These are phyloP conservation scores for Hippopotamus amphibius DNA, from an alignment of 2,113 vertebrate genomes.

Conservation along the genomic window DNA sequence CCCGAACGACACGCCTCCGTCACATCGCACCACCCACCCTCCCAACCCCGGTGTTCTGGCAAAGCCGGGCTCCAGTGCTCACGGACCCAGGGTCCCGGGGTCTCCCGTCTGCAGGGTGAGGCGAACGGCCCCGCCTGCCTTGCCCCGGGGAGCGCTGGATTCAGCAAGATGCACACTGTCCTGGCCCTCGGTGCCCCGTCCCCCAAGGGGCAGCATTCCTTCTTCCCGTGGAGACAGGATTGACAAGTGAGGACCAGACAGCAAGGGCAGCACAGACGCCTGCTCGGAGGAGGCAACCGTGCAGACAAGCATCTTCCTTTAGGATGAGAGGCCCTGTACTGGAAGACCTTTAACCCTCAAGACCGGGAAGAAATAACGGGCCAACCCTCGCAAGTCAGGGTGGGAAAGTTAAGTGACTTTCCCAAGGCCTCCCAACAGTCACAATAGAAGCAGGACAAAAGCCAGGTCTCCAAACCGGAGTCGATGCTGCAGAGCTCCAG, in stretches of 20 bases:
- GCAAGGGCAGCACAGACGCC: fast-evolving
- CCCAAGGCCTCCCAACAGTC: fast-evolving
- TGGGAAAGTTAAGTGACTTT: neutral
- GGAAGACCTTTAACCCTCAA: no score
- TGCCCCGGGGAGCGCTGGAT: neutral
- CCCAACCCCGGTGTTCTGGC: fast-evolving
- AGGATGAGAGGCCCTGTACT: no score
- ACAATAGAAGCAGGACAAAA: no score
- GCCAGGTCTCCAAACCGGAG: fast-evolving
- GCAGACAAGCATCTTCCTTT: fast-evolving
- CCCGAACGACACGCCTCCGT: neutral
- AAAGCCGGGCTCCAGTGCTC: fast-evolving
- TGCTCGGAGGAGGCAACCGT: neutral
- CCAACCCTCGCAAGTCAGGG: fast-evolving
- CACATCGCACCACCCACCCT: fast-evolving
- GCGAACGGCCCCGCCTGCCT: fast-evolving
- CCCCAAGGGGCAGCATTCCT: fast-evolving
- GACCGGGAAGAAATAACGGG: neutral
- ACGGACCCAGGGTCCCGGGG: fast-evolving
- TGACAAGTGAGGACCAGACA: neutral
- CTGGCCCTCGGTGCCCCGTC: fast-evolving
- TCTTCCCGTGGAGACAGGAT: fast-evolving
- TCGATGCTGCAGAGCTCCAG: fast-evolving
- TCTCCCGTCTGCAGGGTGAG: no score
- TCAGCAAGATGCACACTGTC: fast-evolving